Evolutionary conservation across 2,113 vertebrate genomes (phyloP).

Genomic region (Grammomys surdaster): DNA sequence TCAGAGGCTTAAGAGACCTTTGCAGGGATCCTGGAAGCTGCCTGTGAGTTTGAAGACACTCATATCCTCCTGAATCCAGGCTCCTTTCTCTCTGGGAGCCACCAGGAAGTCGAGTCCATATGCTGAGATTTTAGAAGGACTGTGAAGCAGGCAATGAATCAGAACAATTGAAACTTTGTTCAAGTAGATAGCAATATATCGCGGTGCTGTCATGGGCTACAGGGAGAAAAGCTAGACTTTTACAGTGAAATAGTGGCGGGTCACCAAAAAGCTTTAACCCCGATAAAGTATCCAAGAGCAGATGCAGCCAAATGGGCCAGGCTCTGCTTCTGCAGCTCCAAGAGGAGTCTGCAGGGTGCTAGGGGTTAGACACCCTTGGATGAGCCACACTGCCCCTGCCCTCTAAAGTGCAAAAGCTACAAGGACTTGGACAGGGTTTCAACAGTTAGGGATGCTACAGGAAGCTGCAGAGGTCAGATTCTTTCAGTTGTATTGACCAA

Average conservation of each 20-base stretch:
- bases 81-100: conserved; percentile 79
- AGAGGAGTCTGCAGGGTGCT: background rate
- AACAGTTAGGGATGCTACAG: background rate
- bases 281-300: background rate
- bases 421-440: background rate
- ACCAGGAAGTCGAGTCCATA: conserved; percentile 71
- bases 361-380: background rate
- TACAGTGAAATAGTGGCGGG: background rate
- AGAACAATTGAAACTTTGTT: conserved; percentile 61
- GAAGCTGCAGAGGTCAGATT: background rate
- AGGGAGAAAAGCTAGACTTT: conserved; percentile 45
- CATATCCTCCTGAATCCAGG: conserved; percentile 64
- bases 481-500: fast-evolving
- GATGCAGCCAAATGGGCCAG: background rate
- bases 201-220: background rate
- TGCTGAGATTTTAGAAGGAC: conserved; percentile 69
- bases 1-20: conserved; percentile 73
- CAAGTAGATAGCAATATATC: conserved; percentile 61
- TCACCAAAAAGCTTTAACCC: conserved; percentile 24
- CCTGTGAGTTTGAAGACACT: conserved; percentile 59
- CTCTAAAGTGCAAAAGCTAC: background rate
- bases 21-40: conserved; percentile 70
- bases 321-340: background rate
- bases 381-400: background rate
- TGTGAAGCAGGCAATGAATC: conserved; percentile 65